Evolutionary conservation across 2,797 vertebrate genomes (phyloP), one percentile per base, ranked within the genome.

Genomic region (Acanthurus leucopareius): DNA sequence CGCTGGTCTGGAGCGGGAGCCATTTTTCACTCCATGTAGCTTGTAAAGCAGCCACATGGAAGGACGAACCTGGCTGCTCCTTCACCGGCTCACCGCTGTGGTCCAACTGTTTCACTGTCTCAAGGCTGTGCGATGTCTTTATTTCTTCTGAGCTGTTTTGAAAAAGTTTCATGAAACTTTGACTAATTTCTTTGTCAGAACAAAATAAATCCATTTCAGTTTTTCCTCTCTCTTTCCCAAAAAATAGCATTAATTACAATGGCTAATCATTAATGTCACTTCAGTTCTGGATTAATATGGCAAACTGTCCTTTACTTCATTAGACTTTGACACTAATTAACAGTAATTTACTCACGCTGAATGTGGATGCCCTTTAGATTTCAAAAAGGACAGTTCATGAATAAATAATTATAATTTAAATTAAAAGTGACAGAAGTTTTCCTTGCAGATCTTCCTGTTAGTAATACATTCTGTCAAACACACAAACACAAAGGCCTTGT

Each of bases 21-120:
- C 77, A 83, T 89, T 91, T 92, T 67, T 90, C 82, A 89, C 74
- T 87, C 84, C 60, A 73, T 73, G 84, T 73, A 76, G 84, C 83
- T 86, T 84, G 69, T 85, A 84, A 77, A 76, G 80, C 78, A 84
- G 78, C 87, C 90, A 79, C 82, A 88, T 89, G 84, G 83, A 86
- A 68, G 73, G 44, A 69, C 13, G 44, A 67, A 79, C 72, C 73
- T 75, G 71, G 81, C 67, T 84, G 83, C 74, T 69, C 80, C 78
- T 78, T 10, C 35, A 8, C 59, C 78, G 77, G 72, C 75, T 77
- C 73, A 19, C 65, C 45, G 6, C 69, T 14, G 57, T 71, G 77
- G 56, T 68, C 72, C 62, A 69, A 65, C 86, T 90, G 69, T 63
- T 70, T 85, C 75, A 83, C 77, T 48, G 57, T 75, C 70, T 88